Base-by-base conservation (phyloP, 2,113 vertebrate genomes). In the Atractosteus spatula region DNA sequence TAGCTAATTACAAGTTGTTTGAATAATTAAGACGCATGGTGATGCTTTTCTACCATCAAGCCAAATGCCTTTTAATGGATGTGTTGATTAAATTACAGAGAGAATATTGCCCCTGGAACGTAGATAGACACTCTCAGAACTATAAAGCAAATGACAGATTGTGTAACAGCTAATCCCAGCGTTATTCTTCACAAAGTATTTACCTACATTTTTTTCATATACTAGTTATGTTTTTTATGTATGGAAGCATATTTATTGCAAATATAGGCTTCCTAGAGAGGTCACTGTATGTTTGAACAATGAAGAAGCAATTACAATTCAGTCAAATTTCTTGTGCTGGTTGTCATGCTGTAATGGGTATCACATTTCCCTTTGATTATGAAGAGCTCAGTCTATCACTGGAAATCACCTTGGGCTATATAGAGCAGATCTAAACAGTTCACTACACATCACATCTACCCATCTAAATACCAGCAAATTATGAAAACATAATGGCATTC, bases 321-420 rank as follows among this genome's bases (percentile, higher is more conserved):
- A 71, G 70, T 44, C 61, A 41, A 64, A 64, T 71, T 41, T 71
- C 70, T 63, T 42, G 61, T 64, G 45, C 64, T 62, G 47, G 16
- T 44, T 71, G 70, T 71, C 61, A 55, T n/a, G 13, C 17, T 41
- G 47, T 51, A 51, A 71, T 71, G 70, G 42, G 64, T 64, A 55
- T 71, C 62, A 13, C 16, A n/a, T 16, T 64, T 8, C 61, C 45
- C 57, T 11, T 10, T 16, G 55, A 71, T 43, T 71, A 42, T 62
- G 62, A 62, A 61, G 62, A 43, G 41, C 44, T 16, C 59, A 13
- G n/a, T 17, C 57, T 12, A 13, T 7, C 43, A 14, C 51, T 71
- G 45, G 56, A 71, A 62, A 71, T 71, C 57, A 62, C 69, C 69
- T 71, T 63, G 44, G 45, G 69, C 69, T 71, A 62, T 62, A 14